Evolutionary conservation across 2,113 vertebrate genomes (phyloP).

Genomic region (Engystomops pustulosus): DNA sequence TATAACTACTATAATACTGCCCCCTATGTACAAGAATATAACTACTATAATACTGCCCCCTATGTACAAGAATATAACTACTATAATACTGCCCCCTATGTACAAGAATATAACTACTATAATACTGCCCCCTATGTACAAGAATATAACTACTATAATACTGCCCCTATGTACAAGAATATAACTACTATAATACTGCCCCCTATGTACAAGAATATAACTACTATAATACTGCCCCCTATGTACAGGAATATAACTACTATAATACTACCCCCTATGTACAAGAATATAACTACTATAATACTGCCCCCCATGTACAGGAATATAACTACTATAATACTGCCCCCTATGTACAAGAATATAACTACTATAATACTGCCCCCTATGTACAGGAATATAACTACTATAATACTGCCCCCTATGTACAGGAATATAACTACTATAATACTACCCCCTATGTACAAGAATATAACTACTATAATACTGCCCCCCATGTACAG

Average conservation of each 20-base stretch:
- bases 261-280: background rate
- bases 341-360: too few species aligned
- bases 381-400: too few species aligned
- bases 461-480: slow-evolving; percentile 5
- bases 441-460: too few species aligned
- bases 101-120: slow-evolving; percentile 13
- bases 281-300: too few species aligned
- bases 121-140: background rate
- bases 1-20: too few species aligned
- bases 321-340: too few species aligned
- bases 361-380: too few species aligned
- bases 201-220: slow-evolving; percentile 3
- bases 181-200: background rate
- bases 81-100: background rate
- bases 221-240: background rate
- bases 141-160: slow-evolving; percentile 6
- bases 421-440: too few species aligned
- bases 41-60: background rate
- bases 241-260: background rate
- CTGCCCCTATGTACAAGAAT: slow-evolving; percentile 1
- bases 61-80: slow-evolving; percentile 6
- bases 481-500: background rate
- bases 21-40: too few species aligned
- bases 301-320: too few species aligned
- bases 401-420: too few species aligned